phyloP scores from a whole-genome alignment of 2,113 vertebrate genomes.

The Crotalus helleri region DNA sequence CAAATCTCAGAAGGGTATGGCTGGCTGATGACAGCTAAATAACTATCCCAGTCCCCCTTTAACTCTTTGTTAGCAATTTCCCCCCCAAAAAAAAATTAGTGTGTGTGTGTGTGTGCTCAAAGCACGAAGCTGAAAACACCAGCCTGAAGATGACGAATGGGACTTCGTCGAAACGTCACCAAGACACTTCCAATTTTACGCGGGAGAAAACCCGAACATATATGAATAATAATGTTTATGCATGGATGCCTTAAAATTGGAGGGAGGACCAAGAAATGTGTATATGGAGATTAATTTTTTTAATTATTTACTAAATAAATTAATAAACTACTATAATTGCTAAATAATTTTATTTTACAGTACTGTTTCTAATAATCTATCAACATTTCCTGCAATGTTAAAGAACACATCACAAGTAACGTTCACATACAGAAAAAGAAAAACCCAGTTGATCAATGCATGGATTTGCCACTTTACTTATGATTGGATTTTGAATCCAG shows the following conservation, averaged over 20 bases:
- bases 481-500: constrained; percentile 16
- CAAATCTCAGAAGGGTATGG: too few relatives aligned
- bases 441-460: constrained; percentile 25
- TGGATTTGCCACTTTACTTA: constrained; percentile 18
- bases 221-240: constrained; percentile 50
- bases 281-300: constrained; percentile 53
- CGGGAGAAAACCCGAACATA: too few relatives aligned
- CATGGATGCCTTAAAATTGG: constrained; percentile 52
- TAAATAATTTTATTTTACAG: constrained; percentile 32
- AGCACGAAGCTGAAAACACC: too few relatives aligned
- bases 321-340: background rate
- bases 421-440: constrained; percentile 33
- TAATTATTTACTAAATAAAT: constrained; percentile 29
- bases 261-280: constrained; percentile 50
- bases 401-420: constrained; percentile 28
- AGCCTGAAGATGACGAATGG: too few relatives aligned
- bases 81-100: too few relatives aligned
- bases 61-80: too few relatives aligned
- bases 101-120: too few relatives aligned
- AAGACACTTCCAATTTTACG: too few relatives aligned
- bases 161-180: too few relatives aligned
- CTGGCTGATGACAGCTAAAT: too few relatives aligned
- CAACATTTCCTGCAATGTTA: constrained; percentile 20
- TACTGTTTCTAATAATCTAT: constrained; percentile 44
- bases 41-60: too few relatives aligned